Percentiles rank a stretch among this genome's conserved stretches.
These are phyloP conservation scores for Branchinecta sandiegonensis DNA, from an alignment of 2,888 invertebrate genomes.

Conservation along the genomic window DNA sequence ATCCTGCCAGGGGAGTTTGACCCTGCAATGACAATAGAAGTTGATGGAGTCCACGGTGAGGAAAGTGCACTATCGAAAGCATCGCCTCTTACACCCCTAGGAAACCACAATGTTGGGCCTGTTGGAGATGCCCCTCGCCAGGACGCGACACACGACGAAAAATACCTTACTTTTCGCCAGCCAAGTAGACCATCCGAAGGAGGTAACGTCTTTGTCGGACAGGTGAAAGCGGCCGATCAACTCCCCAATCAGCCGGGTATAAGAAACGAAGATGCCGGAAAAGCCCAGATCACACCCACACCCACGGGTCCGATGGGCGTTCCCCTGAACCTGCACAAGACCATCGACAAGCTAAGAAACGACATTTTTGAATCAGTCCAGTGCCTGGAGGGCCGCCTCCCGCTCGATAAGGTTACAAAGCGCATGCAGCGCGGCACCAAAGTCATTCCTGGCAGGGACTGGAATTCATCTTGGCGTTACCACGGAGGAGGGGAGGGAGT, in stretches of 20 bases:
- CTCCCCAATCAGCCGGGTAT: too few species aligned
- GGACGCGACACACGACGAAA: not conserved
- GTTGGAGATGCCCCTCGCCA: not conserved
- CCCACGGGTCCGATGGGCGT: not conserved
- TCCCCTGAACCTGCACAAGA: not conserved
- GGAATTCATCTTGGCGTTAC: not conserved
- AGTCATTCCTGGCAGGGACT: slow-evolving; percentile 2
- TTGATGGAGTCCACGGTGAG: too few species aligned
- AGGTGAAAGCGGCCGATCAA: not conserved
- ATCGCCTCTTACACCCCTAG: too few species aligned
- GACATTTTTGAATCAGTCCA: not conserved
- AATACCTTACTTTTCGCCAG: not conserved
- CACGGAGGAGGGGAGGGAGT: slow-evolving; percentile 7
- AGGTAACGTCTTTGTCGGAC: not conserved
- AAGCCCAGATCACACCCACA: not conserved
- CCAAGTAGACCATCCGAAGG: too few species aligned
- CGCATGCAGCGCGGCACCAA: not conserved
- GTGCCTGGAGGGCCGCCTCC: not conserved
- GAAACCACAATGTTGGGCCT: not conserved
- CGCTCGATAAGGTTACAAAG: not conserved
- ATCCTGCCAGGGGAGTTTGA: not conserved
- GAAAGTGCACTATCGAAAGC: too few species aligned
- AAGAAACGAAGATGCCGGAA: too few species aligned
- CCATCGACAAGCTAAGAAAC: not conserved
- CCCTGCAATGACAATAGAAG: not conserved